Evolutionary conservation across 2,888 invertebrate species (phyloP), one percentile per base, ranked within the genome.

Genomic region (Antitype chi): DNA sequence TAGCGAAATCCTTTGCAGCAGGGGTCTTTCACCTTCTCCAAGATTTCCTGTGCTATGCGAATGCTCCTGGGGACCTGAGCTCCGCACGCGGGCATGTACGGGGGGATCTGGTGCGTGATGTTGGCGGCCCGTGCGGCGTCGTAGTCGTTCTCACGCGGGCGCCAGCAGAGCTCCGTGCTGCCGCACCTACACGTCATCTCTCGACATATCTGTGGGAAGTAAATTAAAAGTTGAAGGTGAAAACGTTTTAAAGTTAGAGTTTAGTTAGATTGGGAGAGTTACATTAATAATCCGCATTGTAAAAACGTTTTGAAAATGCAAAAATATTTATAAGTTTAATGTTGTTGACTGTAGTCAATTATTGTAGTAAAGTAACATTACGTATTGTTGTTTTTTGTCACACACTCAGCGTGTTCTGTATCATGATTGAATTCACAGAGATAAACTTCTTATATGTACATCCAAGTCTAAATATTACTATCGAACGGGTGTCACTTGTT

Each of bases 181-280:
- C 95, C 94, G 64, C 94, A 95, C 49, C 77, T 89, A 82, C 95
- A 94, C 0, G 94, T 94, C 95, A 95, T 95, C 52, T 96, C 93
- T 13, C 95, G 94, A 79, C 96, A 96, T 60, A 96, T 95, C 96
- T 96, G 86, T 20, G 11, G 17, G 0, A 15, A 49, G 63, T 57
- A 32, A 32, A 23, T 9, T 1, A 52, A 52, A 53, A 32, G 6
- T 68, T 52, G 9, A 53, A 52, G 23, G n/a, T 53, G n/a, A 3
- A 17, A 28, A 17, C 38, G 38, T 28, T 52, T 17, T 13, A 13
- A 49, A 13, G 25, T 67, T 32, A 32, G 38, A 38, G 38, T 38
- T 38, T 38, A 38, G 38, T 32, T 32, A 32, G 2, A 32, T 32
- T 32, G 32, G 32, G 32, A 32, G 38, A 38, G 38, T 38, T 38